These are phyloP conservation scores for Medauroidea extradentata DNA, from an alignment of 1,140 invertebrate genomes.

Conservation along the genomic window DNA sequence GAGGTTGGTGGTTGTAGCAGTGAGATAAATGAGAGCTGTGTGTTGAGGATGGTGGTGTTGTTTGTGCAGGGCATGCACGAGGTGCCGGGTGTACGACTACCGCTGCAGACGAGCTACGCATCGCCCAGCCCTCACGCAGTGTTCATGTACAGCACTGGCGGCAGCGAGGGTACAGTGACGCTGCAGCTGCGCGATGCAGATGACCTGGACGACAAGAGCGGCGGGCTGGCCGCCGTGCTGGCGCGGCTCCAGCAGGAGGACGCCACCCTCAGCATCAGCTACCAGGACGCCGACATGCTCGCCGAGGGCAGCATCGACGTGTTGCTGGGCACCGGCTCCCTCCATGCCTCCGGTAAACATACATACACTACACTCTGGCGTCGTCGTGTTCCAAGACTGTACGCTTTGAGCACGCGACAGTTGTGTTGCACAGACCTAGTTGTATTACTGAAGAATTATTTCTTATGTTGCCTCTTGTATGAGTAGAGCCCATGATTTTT, in stretches of 20 bases:
- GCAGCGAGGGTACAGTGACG: constrained; percentile 47
- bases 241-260: constrained; percentile 46
- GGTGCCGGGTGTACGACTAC: constrained; percentile 50
- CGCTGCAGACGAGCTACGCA: constrained; percentile 46
- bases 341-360: constrained; percentile 11
- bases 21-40: too few relatives aligned
- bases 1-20: too few relatives aligned
- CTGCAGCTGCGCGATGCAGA: constrained; percentile 49
- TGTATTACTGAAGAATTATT: too few relatives aligned
- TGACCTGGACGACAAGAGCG: constrained; percentile 42
- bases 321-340: constrained; percentile 12
- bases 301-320: constrained; percentile 19
- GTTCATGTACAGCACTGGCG: constrained; percentile 49
- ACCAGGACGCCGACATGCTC: constrained; percentile 30
- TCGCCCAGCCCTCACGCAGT: constrained; percentile 41
- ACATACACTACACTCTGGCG: too few relatives aligned
- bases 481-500: too few relatives aligned
- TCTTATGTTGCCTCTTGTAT: too few relatives aligned
- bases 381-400: too few relatives aligned
- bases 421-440: too few relatives aligned
- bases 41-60: background rate
- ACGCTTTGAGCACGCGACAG: too few relatives aligned
- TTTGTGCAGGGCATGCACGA: constrained; percentile 47
- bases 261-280: constrained; percentile 47
- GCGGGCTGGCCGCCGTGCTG: constrained; percentile 32